Evolutionary conservation across 64 coral and sea anemone species (phyloP), one percentile per base, ranked within the genome.

Genomic region (Stichodactyla mertensii): DNA sequence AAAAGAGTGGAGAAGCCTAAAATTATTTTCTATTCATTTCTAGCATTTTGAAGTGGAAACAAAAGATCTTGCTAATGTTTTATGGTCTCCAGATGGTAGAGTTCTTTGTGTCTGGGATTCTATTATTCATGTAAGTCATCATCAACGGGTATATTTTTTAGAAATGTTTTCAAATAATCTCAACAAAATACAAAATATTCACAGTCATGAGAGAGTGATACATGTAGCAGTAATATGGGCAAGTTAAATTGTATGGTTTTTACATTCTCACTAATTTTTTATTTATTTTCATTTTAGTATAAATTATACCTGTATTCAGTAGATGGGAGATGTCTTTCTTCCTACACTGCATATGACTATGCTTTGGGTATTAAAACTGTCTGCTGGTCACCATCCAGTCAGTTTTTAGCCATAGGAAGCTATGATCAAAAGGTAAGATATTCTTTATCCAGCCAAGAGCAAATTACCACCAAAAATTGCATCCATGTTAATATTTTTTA

Each of bases 31-130:
- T 13, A 16, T 84, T 20, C 55, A 57, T 82, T 86, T 82, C 0
- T 36, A 99, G 97, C 93, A 99, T 60, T 99, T 99, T 99, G 97
- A 99, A 84, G 97, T 95, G 22, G 90, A 94, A 54, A 99, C 97
- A 27, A 94, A 95, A 90, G 97, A 99, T 79, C 89, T 99, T 36
- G 89, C 90, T 84, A 87, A 95, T 19, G 88, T 99, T 9, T 79
- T 90, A 11, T 99, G 97, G 97, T 99, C 97, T 16, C 97, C 97
- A 51, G 97, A 99, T 82, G 92, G 97, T 10, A 71, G 93, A 27
- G 97, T 94, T 52, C 86, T 99, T 55, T 92, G 93, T 79, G 55
- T 99, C 6, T 99, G 97, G 97, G 97, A 99, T 56, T 88, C 89
- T 6, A 14, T 92, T 18, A 61, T 95, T 70, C 82, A 92, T 62